A percentile compares a stretch with the other conserved stretches of the same genome.
These are phyloP conservation scores for Myrmophylax atrothorax DNA, from an alignment of 2,113 vertebrate species.

Conservation along the genomic window DNA sequence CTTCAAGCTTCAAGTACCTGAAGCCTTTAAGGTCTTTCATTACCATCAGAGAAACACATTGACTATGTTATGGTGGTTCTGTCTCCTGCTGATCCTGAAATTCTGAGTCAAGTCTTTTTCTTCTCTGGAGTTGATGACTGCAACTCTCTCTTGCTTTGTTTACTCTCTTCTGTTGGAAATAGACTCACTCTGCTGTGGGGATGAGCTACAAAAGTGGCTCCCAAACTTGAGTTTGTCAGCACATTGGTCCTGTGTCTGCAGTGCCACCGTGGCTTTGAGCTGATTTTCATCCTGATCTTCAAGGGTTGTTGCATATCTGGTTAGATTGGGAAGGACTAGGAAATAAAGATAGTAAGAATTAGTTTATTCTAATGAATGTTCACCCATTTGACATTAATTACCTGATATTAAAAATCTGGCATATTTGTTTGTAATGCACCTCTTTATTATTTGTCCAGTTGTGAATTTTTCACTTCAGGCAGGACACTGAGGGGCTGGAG, in stretches of 20 bases:
- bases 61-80: background rate
- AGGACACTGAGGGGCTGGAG: background rate
- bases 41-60: constrained; percentile 43
- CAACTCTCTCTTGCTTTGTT: constrained; percentile 40
- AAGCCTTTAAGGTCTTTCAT: constrained; percentile 14
- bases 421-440: background rate
- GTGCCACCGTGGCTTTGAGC: background rate
- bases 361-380: background rate
- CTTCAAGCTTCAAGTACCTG: constrained; percentile 21
- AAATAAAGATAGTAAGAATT: background rate
- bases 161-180: background rate
- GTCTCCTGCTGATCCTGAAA: constrained; percentile 10
- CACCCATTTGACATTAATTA: background rate
- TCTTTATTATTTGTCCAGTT: background rate
- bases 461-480: background rate
- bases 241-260: background rate
- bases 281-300: constrained; percentile 38
- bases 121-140: constrained; percentile 21
- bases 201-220: background rate
- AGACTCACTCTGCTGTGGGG: background rate
- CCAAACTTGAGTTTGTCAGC: background rate
- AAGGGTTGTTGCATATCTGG: background rate
- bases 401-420: background rate
- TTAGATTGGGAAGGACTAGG: background rate
- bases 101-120: constrained; percentile 5